These are phyloP conservation scores for Gadopsis bispinosus DNA, from an alignment of 2,797 vertebrate genomes.

Conservation along the genomic window DNA sequence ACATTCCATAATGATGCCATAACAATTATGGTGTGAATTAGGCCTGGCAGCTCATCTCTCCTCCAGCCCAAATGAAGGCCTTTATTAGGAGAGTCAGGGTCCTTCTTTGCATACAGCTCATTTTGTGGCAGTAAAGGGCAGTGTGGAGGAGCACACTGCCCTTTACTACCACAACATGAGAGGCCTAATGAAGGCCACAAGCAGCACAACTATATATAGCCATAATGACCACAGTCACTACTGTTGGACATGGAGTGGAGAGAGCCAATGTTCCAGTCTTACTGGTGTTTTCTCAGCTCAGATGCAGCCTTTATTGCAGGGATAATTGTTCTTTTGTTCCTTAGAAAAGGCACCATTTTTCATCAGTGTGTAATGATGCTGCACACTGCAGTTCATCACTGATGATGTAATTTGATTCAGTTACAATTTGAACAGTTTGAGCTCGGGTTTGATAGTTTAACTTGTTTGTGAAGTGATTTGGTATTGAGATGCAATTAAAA, in stretches of 20 bases:
- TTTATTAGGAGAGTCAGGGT: constrained; percentile 69
- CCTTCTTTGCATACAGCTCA: constrained; percentile 70
- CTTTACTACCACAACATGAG: constrained; percentile 73
- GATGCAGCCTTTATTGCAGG: constrained; percentile 48
- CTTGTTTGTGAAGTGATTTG: not conserved
- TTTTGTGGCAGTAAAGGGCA: constrained; percentile 71
- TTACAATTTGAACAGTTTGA: not conserved
- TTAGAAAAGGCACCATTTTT: constrained; percentile 54
- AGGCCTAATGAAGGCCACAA: constrained; percentile 81
- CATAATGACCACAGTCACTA: constrained; percentile 71
- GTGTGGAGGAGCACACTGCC: constrained; percentile 56
- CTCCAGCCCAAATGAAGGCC: constrained; percentile 68
- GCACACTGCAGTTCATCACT: not conserved
- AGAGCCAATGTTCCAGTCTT: constrained; percentile 24
- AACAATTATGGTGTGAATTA: constrained; percentile 65
- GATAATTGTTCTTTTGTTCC: constrained; percentile 71
- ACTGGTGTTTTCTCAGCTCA: constrained; percentile 61
- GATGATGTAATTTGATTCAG: not conserved
- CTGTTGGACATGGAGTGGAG: constrained; percentile 31
- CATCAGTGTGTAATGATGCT: constrained; percentile 20
- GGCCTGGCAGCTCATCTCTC: constrained; percentile 74
- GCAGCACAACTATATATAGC: constrained; percentile 72
- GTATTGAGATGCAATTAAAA: not conserved
- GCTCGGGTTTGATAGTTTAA: not conserved
- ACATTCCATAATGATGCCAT: constrained; percentile 69